Evolutionary conservation across 2,888 invertebrate species (phyloP).

Genomic region (Oligia fasciuncula): DNA sequence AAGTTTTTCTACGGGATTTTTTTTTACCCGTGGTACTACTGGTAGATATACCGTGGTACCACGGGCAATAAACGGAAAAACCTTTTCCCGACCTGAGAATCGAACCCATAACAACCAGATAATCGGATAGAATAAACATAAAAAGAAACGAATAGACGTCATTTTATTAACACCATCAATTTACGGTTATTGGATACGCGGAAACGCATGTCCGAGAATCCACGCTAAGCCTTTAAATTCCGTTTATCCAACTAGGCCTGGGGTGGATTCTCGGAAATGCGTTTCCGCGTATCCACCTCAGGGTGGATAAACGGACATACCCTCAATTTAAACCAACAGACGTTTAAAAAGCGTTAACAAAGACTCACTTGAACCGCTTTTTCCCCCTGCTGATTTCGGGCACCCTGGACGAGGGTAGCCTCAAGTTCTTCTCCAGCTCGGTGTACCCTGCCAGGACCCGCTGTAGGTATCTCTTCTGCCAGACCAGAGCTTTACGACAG

Average conservation of each 20-base stretch:
- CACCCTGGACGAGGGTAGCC: slow-evolving; percentile 67
- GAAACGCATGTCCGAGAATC: no score
- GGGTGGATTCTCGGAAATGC: no score
- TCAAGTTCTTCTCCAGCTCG: slow-evolving; percentile 88
- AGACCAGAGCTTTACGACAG: slow-evolving; percentile 95
- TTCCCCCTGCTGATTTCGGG: slow-evolving; percentile 64
- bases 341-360: not conserved
- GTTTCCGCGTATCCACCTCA: no score
- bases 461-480: slow-evolving; percentile 97
- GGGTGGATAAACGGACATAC: not conserved
- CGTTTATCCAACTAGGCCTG: no score
- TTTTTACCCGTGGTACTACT: no score
- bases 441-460: slow-evolving; percentile 90
- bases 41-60: no score
- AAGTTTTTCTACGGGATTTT: no score
- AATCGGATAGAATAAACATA: not conserved
- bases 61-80: not conserved
- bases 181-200: no score
- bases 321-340: not conserved
- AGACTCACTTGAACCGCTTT: slow-evolving; percentile 80
- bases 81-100: not conserved
- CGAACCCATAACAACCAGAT: not conserved
- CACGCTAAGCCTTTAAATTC: no score
- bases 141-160: not conserved
- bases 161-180: not conserved